Percentiles rank a stretch among this genome's conserved stretches.
These are phyloP conservation scores for Drosophila watanabei DNA, from an alignment of 1,140 invertebrate genomes.

Conservation along the genomic window DNA sequence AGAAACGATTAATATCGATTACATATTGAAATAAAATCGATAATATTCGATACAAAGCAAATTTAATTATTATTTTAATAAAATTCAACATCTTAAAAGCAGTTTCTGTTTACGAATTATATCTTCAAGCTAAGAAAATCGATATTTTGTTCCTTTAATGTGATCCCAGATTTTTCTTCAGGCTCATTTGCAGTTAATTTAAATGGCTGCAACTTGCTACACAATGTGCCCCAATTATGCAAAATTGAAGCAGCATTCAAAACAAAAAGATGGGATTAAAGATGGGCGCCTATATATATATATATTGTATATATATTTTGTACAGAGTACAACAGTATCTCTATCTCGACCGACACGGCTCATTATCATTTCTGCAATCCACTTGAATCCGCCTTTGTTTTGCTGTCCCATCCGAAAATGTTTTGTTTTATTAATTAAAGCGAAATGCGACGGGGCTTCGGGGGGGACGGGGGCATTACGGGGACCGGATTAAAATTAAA, in stretches of 20 bases:
- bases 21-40: too few species aligned
- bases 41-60: too few species aligned
- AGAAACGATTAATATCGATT: too few species aligned
- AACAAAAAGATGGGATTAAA: constrained; percentile 14
- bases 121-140: background rate
- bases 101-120: background rate
- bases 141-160: background rate
- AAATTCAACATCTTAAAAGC: background rate
- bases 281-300: constrained; percentile 15
- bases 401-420: constrained; percentile 31
- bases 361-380: constrained; percentile 45
- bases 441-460: constrained; percentile 35
- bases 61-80: background rate
- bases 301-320: too few species aligned
- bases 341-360: constrained; percentile 27
- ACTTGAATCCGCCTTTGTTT: constrained; percentile 44
- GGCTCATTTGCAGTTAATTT: constrained; percentile 74
- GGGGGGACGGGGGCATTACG: constrained; percentile 18
- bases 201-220: constrained; percentile 45
- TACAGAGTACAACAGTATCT: constrained; percentile 8
- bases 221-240: constrained; percentile 75
- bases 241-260: constrained; percentile 45
- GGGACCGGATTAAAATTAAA: constrained; percentile 73
- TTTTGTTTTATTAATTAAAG: constrained; percentile 68
- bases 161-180: constrained; percentile 17